Percentiles rank a stretch among this genome's conserved stretches.
Evolutionary conservation across 35 echinoderm and acorn worm genomes (phyloP).

Genomic region (Holothuria glaberrima): DNA sequence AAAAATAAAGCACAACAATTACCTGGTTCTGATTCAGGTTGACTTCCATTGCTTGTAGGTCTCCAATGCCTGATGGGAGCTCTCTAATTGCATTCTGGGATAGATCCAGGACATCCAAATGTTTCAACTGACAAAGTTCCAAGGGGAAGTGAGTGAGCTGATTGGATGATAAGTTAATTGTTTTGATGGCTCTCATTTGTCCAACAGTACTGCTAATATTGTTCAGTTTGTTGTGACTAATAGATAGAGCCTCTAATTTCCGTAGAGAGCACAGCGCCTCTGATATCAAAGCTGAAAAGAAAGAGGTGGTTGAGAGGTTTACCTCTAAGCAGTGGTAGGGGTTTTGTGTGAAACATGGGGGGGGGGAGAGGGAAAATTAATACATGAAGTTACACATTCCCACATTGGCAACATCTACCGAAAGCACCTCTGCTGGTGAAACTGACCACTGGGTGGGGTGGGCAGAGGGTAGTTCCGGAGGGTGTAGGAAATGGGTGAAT

Average conservation of each 20-base stretch:
- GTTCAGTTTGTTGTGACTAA: conserved; percentile 76
- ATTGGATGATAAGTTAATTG: conserved; percentile 69
- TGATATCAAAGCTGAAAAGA: conserved; percentile 63
- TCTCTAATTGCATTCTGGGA: conserved; percentile 77
- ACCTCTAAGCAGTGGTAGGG: neutral
- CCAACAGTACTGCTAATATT: conserved; percentile 62
- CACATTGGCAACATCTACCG: no score
- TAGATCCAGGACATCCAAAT: conserved; percentile 84
- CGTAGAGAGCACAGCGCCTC: conserved; percentile 69
- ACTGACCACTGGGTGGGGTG: no score
- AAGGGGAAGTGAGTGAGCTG: conserved; percentile 73
- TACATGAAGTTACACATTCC: no score
- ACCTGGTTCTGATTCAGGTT: conserved; percentile 98
- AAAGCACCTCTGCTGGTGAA: no score
- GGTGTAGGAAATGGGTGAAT: no score
- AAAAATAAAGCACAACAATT: neutral
- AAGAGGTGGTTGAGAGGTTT: neutral
- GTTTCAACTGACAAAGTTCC: conserved; percentile 75
- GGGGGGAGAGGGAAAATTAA: no score
- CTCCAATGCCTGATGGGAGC: conserved; percentile 71
- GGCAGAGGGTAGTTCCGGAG: no score
- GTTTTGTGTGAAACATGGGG: no score
- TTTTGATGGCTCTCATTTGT: conserved; percentile 65
- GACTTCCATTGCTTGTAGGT: conserved; percentile 81
- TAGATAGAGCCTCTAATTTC: conserved; percentile 75